Base-by-base conservation (phyloP, 2,888 invertebrate genomes). In the Frankliniella fusca region DNA sequence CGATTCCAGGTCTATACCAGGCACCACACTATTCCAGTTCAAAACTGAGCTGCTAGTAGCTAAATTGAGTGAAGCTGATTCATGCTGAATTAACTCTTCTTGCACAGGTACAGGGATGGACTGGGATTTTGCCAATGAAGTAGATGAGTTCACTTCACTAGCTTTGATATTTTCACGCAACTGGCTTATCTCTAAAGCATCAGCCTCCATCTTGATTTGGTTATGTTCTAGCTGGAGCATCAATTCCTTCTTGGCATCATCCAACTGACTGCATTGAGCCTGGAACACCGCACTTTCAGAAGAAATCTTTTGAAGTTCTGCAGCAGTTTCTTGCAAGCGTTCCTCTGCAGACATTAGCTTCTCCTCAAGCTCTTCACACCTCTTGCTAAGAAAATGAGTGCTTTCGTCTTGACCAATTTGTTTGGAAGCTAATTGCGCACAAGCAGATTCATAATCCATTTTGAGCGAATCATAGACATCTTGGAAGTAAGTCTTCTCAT, bases 261-360 rank as follows among this genome's bases (percentile, higher is more conserved):
- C 27, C 27, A 76, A 76, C 11, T 76, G 70, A 76, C 70, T 76
- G 27, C 70, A 76, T 23, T 12, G 23, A 9, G 70, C 12, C 27
- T 76, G 70, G 27, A 76, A 12, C 23, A 27, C 70, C 1, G 70
- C 23, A 76, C 27, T 27, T 9, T 76, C 70, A 23, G 70, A 23
- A 9, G 70, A 23, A 12, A 76, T 12, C 8, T 9, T 10, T 12
- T 76, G 70, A 23, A 76, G 70, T 76, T 76, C 23, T 12, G 27
- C 8, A 76, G 27, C 27, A 54, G 80, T 87, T 54, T 87, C 86
- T 76, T 87, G 87, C 12, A 89, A 83, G 7, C 87, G 84, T 12
- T 85, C 85, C 3, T 86, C 82, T 1, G 85, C 85, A 80, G 83
- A 81, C 15, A 81, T 50, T n/a, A 86, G 83, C 80, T 83, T 82